A percentile compares a stretch with the other conserved stretches of the same genome.
Evolutionary conservation across 2,888 invertebrate genomes (phyloP).

Genomic region (Dexiosoma caninum): DNA sequence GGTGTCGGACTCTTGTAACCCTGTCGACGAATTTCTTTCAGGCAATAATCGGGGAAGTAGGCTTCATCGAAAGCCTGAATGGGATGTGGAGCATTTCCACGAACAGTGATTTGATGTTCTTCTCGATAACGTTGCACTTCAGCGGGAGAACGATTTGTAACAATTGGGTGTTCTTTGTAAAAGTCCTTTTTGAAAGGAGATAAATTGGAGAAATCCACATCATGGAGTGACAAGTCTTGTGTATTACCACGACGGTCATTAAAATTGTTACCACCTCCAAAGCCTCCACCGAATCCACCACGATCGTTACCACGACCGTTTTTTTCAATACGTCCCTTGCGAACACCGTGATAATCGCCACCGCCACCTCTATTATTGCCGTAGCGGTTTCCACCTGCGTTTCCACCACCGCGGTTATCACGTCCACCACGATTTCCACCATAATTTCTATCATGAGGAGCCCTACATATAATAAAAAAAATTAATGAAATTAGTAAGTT

Average conservation of each 20-base stretch:
- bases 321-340: constrained; percentile 74
- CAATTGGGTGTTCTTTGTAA: constrained; percentile 85
- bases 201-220: constrained; percentile 80
- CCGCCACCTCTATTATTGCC: constrained; percentile 89
- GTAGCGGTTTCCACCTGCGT: constrained; percentile 95
- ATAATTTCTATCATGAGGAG: constrained; percentile 76
- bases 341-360: constrained; percentile 83
- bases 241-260: constrained; percentile 86
- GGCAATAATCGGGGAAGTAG: constrained; percentile 86
- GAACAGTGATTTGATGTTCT: constrained; percentile 85
- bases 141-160: constrained; percentile 82
- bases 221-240: constrained; percentile 88
- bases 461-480: constrained; percentile 65
- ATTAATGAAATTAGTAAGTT: neutral
- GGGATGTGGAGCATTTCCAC: constrained; percentile 86
- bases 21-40: constrained; percentile 81
- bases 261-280: constrained; percentile 70
- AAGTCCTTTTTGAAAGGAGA: constrained; percentile 91
- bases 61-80: constrained; percentile 89
- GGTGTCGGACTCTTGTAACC: constrained; percentile 88
- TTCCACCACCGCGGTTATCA: constrained; percentile 91
- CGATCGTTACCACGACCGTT: constrained; percentile 66
- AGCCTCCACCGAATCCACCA: constrained; percentile 85
- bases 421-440: constrained; percentile 69
- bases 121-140: constrained; percentile 85